Evolutionary conservation across 2,797 vertebrate species (phyloP), one percentile per base, ranked within the genome.

Genomic region (Loris lydekkerianus): DNA sequence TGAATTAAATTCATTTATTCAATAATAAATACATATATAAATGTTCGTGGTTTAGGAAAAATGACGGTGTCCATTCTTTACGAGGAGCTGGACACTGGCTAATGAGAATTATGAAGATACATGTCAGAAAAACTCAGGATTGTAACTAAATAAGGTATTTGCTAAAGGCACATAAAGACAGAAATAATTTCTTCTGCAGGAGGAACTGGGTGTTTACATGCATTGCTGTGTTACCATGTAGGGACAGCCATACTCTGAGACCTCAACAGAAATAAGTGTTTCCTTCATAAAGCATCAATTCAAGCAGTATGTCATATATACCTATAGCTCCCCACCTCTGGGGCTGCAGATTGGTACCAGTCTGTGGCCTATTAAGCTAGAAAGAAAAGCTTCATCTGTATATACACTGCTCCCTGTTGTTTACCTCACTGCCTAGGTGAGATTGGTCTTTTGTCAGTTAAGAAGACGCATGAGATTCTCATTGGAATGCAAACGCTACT

Each of bases 21-120:
- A 53, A 15, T 0, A 20, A 7, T 17, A 86, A 34, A 49, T 46
- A 58, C 25, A 58, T 82, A 43, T 31, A 84, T 10, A 58, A 91
- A 93, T 34, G 75, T 17, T 84, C 56, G 23, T 91, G 25, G 11
- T 89, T 58, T 88, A 73, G 20, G 53, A 83, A 89, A 83, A 75
- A 91, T 43, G 70, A 63, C 29, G 15, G 3, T 58, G 60, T 65
- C 61, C 13, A 81, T 3, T 3, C 8, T 96, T 81, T 61, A 29
- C 2, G 13, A 86, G 81, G 27, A 67, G 23, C 27, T 31, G 81
- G 77, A 63, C 14, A 46, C 37, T 61, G 13, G 6, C 31, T 76
- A n/a, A 49, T 29, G n/a, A 34, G 58, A 29, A 1, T 31, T 56
- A n/a, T 27, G 60, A 7, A 25, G 89, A 56, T 53, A 58, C 14